Percentiles rank a stretch among this genome's conserved stretches.
Evolutionary conservation across 2,797 vertebrate species (phyloP).

Genomic region (Myripristis murdjan): DNA sequence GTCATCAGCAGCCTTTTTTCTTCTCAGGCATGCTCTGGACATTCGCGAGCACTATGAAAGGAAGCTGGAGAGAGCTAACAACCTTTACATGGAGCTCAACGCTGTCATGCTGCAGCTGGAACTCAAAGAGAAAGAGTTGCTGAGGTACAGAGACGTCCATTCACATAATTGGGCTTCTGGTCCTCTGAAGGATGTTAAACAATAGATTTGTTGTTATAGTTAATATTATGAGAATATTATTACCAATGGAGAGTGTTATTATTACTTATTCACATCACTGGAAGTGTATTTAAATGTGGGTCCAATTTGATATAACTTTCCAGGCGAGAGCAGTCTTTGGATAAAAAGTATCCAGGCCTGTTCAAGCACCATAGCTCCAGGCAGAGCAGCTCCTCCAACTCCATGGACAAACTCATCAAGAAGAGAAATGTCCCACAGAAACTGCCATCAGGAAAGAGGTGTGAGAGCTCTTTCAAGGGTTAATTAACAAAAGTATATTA

Average conservation of each 20-base stretch:
- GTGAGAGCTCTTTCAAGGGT: conserved; percentile 27
- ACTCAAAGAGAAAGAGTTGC: conserved; percentile 95
- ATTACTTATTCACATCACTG: neutral
- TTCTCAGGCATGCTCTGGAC: conserved; percentile 93
- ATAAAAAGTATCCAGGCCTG: conserved; percentile 93
- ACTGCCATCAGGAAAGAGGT: conserved; percentile 93
- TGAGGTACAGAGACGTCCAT: conserved; percentile 85
- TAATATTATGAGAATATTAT: neutral
- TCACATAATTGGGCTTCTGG: neutral
- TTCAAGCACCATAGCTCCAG: conserved; percentile 90
- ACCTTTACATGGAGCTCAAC: conserved; percentile 98
- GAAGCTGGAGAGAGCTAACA: conserved; percentile 97
- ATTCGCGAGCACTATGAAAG: conserved; percentile 98
- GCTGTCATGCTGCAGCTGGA: conserved; percentile 98
- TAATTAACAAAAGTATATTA: conserved; percentile 43
- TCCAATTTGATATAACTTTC: conserved; percentile 10
- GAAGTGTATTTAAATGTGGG: conserved; percentile 37
- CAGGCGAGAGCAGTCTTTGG: conserved; percentile 95
- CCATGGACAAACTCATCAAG: conserved; percentile 97
- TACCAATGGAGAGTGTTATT: too few species aligned
- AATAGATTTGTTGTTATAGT: neutral
- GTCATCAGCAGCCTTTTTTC: conserved; percentile 64
- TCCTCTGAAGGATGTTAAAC: neutral
- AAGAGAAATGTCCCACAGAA: conserved; percentile 95
- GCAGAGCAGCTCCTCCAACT: conserved; percentile 91